Evolutionary conservation across 2,888 invertebrate genomes (phyloP), one percentile per base, ranked within the genome.

Genomic region (Trissolcus japonicus): DNA sequence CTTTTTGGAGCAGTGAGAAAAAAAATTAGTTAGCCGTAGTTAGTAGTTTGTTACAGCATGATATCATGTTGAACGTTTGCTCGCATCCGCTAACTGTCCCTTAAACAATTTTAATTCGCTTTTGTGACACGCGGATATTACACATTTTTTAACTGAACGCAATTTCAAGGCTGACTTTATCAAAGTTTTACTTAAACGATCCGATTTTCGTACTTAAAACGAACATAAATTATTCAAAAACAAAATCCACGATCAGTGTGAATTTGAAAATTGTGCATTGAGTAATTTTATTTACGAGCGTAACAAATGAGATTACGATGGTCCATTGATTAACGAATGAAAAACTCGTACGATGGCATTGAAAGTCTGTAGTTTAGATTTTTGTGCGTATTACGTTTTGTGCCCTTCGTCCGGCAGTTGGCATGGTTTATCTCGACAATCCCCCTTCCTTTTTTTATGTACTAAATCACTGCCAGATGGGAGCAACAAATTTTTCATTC

Each of bases 1-100:
- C 57, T 71, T 71, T 71, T 71, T 63, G 63, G 63, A 63, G 71
- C 57, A 63, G 14, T 71, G 25, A 7, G 43, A 46, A 46, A 0
- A 16, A 46, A 16, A 35, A 46, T 51, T 51, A 51, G 51, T 51
- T 51, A 29, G 29, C 25, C 46, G 35, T 66, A 66, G 55, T 54
- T 63, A 61, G 72, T 72, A 72, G 72, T 48, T 35, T 66, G 43
- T 66, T 60, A 72, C 72, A 59, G 72, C 72, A 72, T 72, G 66
- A 66, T 60, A 59, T 50, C 73, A 56, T 73, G 73, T 66, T 67
- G 61, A 73, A 54, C 17, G 59, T 73, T 73, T 61, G 43, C 61
- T 61, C 66, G 66, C 66, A 73, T 73, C 61, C 61, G 65, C 73
- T 66, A 66, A 53, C 53, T 65, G 41, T 55, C 60, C 66, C 53